Evolutionary conservation across 2,888 invertebrate species (phyloP).

Genomic region (Entomobrya multifasciata): DNA sequence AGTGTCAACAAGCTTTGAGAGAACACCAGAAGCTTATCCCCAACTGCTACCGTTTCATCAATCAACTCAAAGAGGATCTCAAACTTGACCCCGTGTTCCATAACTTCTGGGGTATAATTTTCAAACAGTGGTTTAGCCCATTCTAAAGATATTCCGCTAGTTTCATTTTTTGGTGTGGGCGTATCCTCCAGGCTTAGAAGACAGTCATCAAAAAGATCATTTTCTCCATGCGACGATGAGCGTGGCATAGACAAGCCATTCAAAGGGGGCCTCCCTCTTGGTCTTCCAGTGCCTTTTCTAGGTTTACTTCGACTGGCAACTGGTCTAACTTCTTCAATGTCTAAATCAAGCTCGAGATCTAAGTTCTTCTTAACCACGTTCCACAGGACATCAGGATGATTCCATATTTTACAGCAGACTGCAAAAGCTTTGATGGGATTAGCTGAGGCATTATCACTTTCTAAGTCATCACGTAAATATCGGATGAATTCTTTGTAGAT

Average conservation of each 20-base stretch:
- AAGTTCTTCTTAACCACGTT: conserved; percentile 92
- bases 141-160: conserved; percentile 79
- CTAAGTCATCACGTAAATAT: conserved; percentile 83
- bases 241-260: conserved; percentile 39
- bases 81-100: conserved; percentile 97
- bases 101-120: conserved; percentile 92
- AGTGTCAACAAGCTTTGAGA: conserved; percentile 93
- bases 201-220: conserved; percentile 34
- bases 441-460: conserved; percentile 91
- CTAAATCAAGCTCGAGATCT: conserved; percentile 85
- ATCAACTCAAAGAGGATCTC: conserved; percentile 95
- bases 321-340: conserved; percentile 80
- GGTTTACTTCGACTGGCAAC: conserved; percentile 42
- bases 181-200: background rate
- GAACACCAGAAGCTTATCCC: conserved; percentile 96
- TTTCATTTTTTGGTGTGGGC: conserved; percentile 17
- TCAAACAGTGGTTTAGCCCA: conserved; percentile 90
- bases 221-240: background rate
- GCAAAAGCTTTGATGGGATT: conserved; percentile 99
- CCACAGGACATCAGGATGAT: conserved; percentile 95
- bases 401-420: conserved; percentile 99
- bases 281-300: conserved; percentile 58
- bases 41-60: conserved; percentile 91
- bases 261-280: conserved; percentile 54
- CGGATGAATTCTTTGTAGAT: conserved; percentile 97